Percentiles rank a stretch among this genome's conserved stretches.
Evolutionary conservation across 2,888 invertebrate species (phyloP).

Genomic region (Sericinus montela): DNA sequence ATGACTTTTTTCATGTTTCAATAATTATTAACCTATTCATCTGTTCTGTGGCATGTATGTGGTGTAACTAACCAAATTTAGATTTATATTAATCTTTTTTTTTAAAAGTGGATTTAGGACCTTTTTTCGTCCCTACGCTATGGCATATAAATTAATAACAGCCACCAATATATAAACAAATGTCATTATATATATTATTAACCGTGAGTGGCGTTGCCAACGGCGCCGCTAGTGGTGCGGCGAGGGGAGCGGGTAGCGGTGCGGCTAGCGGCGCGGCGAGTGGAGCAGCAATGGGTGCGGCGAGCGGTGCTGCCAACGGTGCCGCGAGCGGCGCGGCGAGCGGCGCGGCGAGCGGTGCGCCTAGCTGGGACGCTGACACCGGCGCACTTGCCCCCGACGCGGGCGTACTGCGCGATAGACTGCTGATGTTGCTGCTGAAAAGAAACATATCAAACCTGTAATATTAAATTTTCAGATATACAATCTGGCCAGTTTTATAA

Average conservation of each 20-base stretch:
- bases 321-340: conserved; percentile 48
- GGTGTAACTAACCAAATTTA: no score
- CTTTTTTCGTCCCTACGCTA: no score
- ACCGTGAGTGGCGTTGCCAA: conserved; percentile 53
- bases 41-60: no score
- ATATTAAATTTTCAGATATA: no score
- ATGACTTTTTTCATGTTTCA: no score
- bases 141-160: no score
- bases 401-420: conserved; percentile 85
- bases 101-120: no score
- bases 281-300: conserved; percentile 44
- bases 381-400: conserved; percentile 61
- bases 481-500: no score
- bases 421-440: conserved; percentile 89
- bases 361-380: conserved; percentile 31
- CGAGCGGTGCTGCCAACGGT: conserved; percentile 50
- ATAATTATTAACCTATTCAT: no score
- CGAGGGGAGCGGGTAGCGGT: conserved; percentile 43
- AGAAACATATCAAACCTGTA: conserved; percentile 3
- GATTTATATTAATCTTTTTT: no score
- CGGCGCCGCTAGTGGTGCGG: conserved; percentile 30
- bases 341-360: conserved; percentile 43
- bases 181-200: not conserved
- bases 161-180: not conserved
- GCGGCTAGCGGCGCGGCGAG: conserved; percentile 42